Conservation (phyloP, 2,888 invertebrate genomes). For the Gasteruption jaculator region DNA sequence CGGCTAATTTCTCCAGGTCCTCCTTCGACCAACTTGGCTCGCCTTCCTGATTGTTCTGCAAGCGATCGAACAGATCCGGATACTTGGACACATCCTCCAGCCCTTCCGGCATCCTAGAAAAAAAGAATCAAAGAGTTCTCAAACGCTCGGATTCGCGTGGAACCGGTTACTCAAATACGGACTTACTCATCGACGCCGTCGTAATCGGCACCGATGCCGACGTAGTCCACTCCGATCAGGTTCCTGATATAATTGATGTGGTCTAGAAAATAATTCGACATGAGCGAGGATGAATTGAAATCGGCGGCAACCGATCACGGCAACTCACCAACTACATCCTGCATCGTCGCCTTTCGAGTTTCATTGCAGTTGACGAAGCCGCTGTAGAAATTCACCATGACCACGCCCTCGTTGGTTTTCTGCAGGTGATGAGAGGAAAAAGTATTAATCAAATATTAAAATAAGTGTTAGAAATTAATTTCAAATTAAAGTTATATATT, state of each 20-base stretch:
- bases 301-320: background rate
- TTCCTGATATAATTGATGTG: conserved; percentile 56
- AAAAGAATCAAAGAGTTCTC: conserved; percentile 1
- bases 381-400: conserved; percentile 73
- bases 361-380: conserved; percentile 55
- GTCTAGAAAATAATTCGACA: conserved; percentile 39
- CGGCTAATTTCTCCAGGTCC: conserved; percentile 54
- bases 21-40: conserved; percentile 48
- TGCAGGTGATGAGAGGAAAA: conserved; percentile 38
- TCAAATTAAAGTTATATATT: background rate
- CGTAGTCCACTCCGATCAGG: conserved; percentile 53
- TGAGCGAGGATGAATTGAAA: background rate
- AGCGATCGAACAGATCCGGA: conserved; percentile 53
- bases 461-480: background rate
- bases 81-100: conserved; percentile 56
- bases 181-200: conserved; percentile 52
- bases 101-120: conserved; percentile 49
- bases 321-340: conserved; percentile 65
- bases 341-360: conserved; percentile 57
- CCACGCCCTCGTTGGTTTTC: conserved; percentile 66
- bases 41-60: conserved; percentile 29
- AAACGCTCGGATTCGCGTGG: background rate
- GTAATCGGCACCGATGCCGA: conserved; percentile 56
- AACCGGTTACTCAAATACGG: conserved; percentile 9
- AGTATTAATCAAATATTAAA: too few species aligned